These are phyloP conservation scores for Atractosteus spatula DNA, from an alignment of 2,113 vertebrate genomes.

Conservation along the genomic window DNA sequence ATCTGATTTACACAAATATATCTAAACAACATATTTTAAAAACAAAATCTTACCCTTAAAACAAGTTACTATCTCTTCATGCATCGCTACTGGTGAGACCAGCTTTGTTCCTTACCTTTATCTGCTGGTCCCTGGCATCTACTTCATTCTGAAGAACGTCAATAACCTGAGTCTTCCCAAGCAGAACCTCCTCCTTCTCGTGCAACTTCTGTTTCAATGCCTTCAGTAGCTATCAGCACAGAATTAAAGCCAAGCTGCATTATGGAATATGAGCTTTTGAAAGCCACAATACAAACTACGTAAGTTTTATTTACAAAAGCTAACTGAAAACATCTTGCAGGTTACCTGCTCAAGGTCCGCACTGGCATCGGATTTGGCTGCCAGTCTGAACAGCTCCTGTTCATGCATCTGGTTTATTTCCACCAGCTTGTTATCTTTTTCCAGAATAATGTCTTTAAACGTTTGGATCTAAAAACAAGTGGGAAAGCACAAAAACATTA, in stretches of 20 bases:
- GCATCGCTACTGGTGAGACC: neutral
- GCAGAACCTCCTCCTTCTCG: constrained; percentile 85
- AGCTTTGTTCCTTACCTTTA: constrained; percentile 57
- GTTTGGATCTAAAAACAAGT: constrained; percentile 66
- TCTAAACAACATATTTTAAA: no score
- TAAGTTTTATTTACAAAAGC: no score
- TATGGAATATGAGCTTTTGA: no score
- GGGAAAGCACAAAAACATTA: neutral
- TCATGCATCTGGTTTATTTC: constrained; percentile 75
- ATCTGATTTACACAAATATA: no score
- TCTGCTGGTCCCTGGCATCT: constrained; percentile 73
- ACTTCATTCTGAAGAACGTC: constrained; percentile 83
- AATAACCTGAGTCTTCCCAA: constrained; percentile 83
- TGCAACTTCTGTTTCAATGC: constrained; percentile 86
- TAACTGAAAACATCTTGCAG: no score
- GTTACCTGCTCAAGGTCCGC: constrained; percentile 83
- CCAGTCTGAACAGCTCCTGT: constrained; percentile 82
- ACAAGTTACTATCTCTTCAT: neutral
- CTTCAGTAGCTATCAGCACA: constrained; percentile 64
- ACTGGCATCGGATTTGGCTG: constrained; percentile 82
- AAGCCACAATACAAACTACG: no score
- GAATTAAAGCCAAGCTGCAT: neutral
- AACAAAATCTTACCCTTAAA: no score
- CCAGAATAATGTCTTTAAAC: constrained; percentile 77
- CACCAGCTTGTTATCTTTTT: constrained; percentile 73